Percentiles rank a stretch among this genome's conserved stretches.
These are phyloP conservation scores for Pelobates cultripes DNA, from an alignment of 2,797 vertebrate species.

Conservation along the genomic window DNA sequence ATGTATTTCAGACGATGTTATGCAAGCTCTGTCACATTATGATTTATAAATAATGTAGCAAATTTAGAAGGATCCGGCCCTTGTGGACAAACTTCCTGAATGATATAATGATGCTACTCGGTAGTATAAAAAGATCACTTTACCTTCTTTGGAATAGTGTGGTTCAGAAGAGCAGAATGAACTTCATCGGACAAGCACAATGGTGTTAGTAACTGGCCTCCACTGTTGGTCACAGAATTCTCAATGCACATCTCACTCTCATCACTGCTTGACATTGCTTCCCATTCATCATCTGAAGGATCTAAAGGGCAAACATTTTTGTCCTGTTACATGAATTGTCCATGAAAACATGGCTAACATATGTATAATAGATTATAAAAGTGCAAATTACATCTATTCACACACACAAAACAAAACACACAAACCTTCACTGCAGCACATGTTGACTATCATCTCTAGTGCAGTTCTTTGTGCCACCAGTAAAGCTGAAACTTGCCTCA, in stretches of 20 bases:
- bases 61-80: no score
- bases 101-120: no score
- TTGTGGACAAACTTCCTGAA: no score
- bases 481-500: slow-evolving; percentile 85
- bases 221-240: slow-evolving; percentile 70
- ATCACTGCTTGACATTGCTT: slow-evolving; percentile 92
- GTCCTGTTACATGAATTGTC: no score
- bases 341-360: no score
- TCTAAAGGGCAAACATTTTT: slow-evolving; percentile 68
- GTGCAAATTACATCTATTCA: no score
- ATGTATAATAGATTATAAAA: no score
- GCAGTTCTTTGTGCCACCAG: slow-evolving; percentile 94
- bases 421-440: slow-evolving; percentile 96
- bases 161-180: slow-evolving; percentile 82
- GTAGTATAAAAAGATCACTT: no score
- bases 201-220: slow-evolving; percentile 83
- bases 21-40: no score
- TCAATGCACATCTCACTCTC: slow-evolving; percentile 89
- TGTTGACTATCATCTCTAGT: slow-evolving; percentile 95
- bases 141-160: slow-evolving; percentile 90
- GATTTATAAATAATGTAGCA: no score
- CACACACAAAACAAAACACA: slow-evolving; percentile 13
- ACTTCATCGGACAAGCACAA: slow-evolving; percentile 93
- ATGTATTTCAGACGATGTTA: no score
- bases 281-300: slow-evolving; percentile 93